Conservation (phyloP, 2,113 vertebrate genomes). For the Helogale parvula region DNA sequence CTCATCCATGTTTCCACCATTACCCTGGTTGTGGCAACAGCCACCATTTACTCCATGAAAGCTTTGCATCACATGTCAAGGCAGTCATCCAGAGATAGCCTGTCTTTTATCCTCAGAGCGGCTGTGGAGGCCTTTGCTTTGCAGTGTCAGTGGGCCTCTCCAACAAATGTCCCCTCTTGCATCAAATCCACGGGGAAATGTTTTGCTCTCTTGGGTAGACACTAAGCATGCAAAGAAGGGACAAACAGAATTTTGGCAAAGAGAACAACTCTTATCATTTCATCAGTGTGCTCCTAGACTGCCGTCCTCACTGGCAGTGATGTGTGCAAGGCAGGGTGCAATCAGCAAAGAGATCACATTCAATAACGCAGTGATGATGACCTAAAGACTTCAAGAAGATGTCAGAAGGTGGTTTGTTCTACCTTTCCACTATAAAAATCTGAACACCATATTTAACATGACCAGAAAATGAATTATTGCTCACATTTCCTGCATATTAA, state of each 20-base stretch:
- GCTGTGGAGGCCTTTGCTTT: not conserved
- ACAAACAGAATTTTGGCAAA: not conserved
- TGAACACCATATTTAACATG: not conserved
- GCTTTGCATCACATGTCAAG: not conserved
- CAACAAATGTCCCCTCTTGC: not conserved
- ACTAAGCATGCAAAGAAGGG: not conserved
- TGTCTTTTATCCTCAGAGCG: not conserved
- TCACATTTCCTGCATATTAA: not conserved
- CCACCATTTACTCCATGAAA: not conserved
- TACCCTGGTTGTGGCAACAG: not conserved
- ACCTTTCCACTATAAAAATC: not conserved
- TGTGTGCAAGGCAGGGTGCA: not conserved
- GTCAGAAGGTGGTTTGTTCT: not conserved
- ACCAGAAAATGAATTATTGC: not conserved
- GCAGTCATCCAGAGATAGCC: not conserved
- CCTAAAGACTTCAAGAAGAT: not conserved
- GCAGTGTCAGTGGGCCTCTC: rapidly evolving
- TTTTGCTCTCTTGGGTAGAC: not conserved
- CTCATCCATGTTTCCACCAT: not conserved
- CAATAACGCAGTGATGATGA: not conserved
- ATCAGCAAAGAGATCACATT: not conserved
- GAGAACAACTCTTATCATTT: not conserved
- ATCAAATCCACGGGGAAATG: not conserved
- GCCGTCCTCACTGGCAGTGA: not conserved
- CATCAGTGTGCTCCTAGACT: not conserved